A percentile compares a stretch with the other conserved stretches of the same genome.
Conservation (phyloP, 2,888 invertebrate species). For the Parnassius glacialis region DNA sequence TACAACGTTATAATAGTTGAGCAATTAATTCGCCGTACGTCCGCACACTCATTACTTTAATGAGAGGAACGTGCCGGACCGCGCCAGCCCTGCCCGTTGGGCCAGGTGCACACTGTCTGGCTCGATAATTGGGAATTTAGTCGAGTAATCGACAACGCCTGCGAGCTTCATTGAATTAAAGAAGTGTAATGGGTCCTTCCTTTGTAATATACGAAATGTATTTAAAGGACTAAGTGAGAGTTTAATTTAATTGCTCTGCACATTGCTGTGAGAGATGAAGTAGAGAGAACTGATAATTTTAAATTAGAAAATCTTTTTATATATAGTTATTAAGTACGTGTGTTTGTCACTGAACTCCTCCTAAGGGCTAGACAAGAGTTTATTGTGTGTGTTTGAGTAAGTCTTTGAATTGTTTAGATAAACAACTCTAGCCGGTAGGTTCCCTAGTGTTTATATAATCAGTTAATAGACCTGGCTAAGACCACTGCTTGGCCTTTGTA, state of each 20-base stretch:
- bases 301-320: not conserved
- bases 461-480: no score
- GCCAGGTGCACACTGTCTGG: conserved; percentile 21
- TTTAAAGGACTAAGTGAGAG: conserved; percentile 19
- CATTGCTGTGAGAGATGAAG: not conserved
- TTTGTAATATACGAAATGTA: conserved; percentile 23
- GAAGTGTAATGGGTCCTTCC: conserved; percentile 24
- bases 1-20: conserved; percentile 38
- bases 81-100: conserved; percentile 36
- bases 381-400: no score
- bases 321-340: no score
- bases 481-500: no score
- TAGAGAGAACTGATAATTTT: not conserved
- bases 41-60: conserved; percentile 63
- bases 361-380: no score
- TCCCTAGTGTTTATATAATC: no score
- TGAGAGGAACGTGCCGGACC: conserved; percentile 52
- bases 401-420: no score
- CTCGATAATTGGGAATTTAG: conserved; percentile 24
- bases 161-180: conserved; percentile 26
- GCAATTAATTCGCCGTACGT: conserved; percentile 61
- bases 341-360: no score
- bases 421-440: no score
- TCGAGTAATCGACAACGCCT: conserved; percentile 22
- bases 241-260: conserved; percentile 18